A percentile compares a stretch with the other conserved stretches of the same genome.
Conservation (phyloP, 1,140 invertebrate genomes). For the Lepidotrigona ventralis region DNA sequence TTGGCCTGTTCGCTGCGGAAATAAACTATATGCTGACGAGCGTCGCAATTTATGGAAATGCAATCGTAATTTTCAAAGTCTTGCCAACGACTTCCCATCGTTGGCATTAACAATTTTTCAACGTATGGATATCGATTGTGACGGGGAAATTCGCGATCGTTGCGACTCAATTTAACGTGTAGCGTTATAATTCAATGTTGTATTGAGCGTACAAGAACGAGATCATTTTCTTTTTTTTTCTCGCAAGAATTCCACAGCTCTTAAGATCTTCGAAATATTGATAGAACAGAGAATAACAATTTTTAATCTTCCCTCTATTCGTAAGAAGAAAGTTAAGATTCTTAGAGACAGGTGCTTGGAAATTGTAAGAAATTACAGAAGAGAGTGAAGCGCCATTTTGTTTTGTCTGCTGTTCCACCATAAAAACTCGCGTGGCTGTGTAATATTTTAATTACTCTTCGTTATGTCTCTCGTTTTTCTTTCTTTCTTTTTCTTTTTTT, state of each 20-base stretch:
- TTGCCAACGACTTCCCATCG: background rate
- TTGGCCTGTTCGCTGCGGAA: background rate
- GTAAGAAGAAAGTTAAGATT: background rate
- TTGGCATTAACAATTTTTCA: background rate
- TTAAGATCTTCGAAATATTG: background rate
- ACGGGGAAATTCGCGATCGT: background rate
- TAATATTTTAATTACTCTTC: background rate
- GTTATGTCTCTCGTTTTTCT: background rate
- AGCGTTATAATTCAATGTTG: background rate
- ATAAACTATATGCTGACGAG: slow-evolving; percentile 5
- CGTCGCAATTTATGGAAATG: slow-evolving; percentile 6
- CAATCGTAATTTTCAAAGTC: background rate
- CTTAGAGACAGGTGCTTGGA: background rate
- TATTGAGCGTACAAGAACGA: background rate
- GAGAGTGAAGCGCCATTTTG: background rate
- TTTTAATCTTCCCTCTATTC: background rate
- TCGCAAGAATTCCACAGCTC: background rate
- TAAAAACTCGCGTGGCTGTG: background rate
- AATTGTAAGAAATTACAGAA: background rate
- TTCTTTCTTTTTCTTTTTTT: background rate
- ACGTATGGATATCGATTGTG: background rate
- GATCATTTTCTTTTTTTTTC: too few relatives aligned
- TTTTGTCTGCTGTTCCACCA: background rate
- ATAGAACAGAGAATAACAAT: background rate
- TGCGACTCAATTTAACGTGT: background rate